Conservation (phyloP, 2,888 invertebrate genomes). For the Papilio elwesi region DNA sequence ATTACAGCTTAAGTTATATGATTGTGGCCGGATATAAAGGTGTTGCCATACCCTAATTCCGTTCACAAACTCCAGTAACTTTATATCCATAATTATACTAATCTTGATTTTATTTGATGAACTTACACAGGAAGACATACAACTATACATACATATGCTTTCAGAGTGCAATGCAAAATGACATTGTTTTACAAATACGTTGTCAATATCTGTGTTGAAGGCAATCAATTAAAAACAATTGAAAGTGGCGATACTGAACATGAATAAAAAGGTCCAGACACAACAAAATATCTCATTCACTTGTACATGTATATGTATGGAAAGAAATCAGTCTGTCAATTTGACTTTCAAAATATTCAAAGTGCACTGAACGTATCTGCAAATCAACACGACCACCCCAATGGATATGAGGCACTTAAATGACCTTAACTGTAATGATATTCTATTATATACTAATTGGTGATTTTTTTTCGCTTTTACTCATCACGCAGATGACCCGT, state of each 20-base stretch:
- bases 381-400: conserved; percentile 73
- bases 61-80: conserved; percentile 59
- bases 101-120: conserved; percentile 66
- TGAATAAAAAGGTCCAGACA: conserved; percentile 8
- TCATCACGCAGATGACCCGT: conserved; percentile 75
- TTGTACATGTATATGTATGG: conserved; percentile 13
- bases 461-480: conserved; percentile 73
- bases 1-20: conserved; percentile 66
- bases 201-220: background rate
- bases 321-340: conserved; percentile 27
- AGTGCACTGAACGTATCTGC: conserved; percentile 54
- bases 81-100: conserved; percentile 63
- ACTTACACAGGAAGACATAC: conserved; percentile 83
- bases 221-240: background rate
- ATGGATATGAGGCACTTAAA: conserved; percentile 81
- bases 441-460: conserved; percentile 79
- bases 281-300: conserved; percentile 1
- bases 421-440: conserved; percentile 83
- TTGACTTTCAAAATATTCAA: conserved; percentile 20
- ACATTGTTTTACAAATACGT: conserved; percentile 4
- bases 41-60: conserved; percentile 70
- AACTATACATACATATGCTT: conserved; percentile 71
- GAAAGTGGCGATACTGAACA: conserved; percentile 12
- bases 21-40: conserved; percentile 74
- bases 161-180: conserved; percentile 58